Evolutionary conservation across 2,113 vertebrate species (phyloP).

Genomic region (Tachysurus vachellii): DNA sequence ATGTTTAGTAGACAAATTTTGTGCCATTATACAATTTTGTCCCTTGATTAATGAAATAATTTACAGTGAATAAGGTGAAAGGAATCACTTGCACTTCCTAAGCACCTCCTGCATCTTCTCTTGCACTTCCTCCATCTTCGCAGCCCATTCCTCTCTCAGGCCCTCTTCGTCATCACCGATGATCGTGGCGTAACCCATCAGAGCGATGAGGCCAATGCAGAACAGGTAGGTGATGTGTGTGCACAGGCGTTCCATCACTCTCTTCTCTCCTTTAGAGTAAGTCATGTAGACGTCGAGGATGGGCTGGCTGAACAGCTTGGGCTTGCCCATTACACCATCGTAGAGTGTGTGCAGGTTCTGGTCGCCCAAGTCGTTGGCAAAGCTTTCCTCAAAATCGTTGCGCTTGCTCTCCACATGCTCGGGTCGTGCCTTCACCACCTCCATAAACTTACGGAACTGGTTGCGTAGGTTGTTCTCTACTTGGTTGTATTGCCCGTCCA

Average conservation of each 20-base stretch:
- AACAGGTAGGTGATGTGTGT: constrained; percentile 76
- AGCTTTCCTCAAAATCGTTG: constrained; percentile 68
- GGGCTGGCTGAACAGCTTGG: constrained; percentile 75
- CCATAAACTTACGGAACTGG: constrained; percentile 78
- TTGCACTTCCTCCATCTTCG: constrained; percentile 74
- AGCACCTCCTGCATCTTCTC: constrained; percentile 74
- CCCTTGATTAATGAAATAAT: background rate
- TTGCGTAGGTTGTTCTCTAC: constrained; percentile 75
- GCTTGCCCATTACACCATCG: constrained; percentile 73
- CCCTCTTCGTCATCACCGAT: constrained; percentile 73
- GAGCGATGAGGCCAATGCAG: constrained; percentile 78
- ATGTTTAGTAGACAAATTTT: background rate
- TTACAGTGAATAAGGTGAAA: background rate
- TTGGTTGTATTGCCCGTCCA: constrained; percentile 71
- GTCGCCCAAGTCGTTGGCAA: constrained; percentile 69
- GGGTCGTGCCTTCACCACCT: constrained; percentile 70
- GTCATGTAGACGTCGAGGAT: constrained; percentile 75
- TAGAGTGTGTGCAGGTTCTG: constrained; percentile 80
- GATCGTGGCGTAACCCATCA: constrained; percentile 74
- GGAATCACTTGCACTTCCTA: constrained; percentile 64
- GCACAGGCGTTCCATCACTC: constrained; percentile 74
- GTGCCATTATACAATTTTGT: background rate
- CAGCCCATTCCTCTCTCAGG: constrained; percentile 71
- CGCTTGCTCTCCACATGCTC: constrained; percentile 61
- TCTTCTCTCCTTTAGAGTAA: constrained; percentile 66